phyloP scores from a whole-genome alignment of 1,140 invertebrate genomes.

The Bombus cullumanus region DNA sequence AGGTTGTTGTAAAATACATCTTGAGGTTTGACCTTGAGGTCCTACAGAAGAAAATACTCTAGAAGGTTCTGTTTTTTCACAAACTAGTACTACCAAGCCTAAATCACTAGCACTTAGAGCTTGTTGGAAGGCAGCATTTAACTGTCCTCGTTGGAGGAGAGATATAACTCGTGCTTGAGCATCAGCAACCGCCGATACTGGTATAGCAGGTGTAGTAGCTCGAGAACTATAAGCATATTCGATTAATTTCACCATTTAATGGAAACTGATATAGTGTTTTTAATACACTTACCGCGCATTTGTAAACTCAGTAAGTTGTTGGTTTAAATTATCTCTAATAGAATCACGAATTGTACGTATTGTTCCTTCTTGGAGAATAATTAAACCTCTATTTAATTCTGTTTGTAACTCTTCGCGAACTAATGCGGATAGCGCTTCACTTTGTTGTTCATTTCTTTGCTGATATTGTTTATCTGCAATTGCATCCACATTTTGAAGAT shows the following conservation, averaged over 20 bases:
- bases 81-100: conserved; percentile 91
- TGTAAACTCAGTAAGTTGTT: conserved; percentile 78
- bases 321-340: conserved; percentile 78
- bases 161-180: conserved; percentile 88
- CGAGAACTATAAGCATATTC: conserved; percentile 82
- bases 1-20: conserved; percentile 86
- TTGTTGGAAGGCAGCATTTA: conserved; percentile 94
- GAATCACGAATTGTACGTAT: conserved; percentile 76
- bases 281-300: conserved; percentile 71
- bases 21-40: conserved; percentile 65
- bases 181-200: conserved; percentile 75
- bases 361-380: conserved; percentile 74
- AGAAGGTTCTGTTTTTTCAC: conserved; percentile 90
- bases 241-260: conserved; percentile 1
- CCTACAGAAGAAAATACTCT: conserved; percentile 89
- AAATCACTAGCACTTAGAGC: conserved; percentile 94
- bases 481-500: conserved; percentile 76
- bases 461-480: conserved; percentile 76
- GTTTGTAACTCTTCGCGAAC: conserved; percentile 78
- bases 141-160: conserved; percentile 88
- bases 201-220: conserved; percentile 80
- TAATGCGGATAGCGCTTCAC: conserved; percentile 69
- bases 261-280: neutral
- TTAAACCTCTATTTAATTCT: conserved; percentile 74
- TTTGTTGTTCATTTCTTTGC: conserved; percentile 75